Evolutionary conservation across 2,888 invertebrate species (phyloP), one percentile per base, ranked within the genome.

Genomic region (Oscheius onirici): DNA sequence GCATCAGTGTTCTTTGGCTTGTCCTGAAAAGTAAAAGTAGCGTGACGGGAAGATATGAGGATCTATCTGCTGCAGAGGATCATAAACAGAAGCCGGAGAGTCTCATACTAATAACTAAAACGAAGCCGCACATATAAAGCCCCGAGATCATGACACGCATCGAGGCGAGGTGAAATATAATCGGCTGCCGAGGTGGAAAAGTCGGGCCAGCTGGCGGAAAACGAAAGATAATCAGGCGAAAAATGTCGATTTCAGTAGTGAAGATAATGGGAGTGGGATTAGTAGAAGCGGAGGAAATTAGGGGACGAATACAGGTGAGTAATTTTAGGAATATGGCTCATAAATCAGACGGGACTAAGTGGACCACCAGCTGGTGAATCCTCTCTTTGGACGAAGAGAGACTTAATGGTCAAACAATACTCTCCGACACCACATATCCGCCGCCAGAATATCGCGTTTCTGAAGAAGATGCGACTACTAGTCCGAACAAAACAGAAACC

Each of bases 341-440:
- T 52, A 52, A 24, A 20, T 52, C 52, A 34, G 13, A 22, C 26
- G 8, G 17, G 13, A 52, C 13, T 52, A 24, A 52, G 20, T 34
- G 34, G 34, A 22, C 49, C 6, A 34, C 28, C 61, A 52, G 66
- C 66, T 66, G 54, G 54, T 13, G n/a, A 51, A 40, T 15, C 13
- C 52, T 52, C 52, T 28, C 26, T n/a, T n/a, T n/a, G n/a, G n/a
- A n/a, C n/a, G n/a, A n/a, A n/a, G n/a, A n/a, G n/a, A n/a, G 61
- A 61, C 61, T 63, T 63, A 66, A 66, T 66, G 66, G 66, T 54
- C 66, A 66, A 66, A 66, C 66, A 66, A 66, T 66, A 41, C 66
- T 52, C 44, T 5, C 46, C 61, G 61, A 46, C 66, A 24, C 52
- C 66, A 66, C 54, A 66, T 52, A 66, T 66, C 66, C 52, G 58